Conservation (phyloP, 2,888 invertebrate genomes). For the Apodemia zela region DNA sequence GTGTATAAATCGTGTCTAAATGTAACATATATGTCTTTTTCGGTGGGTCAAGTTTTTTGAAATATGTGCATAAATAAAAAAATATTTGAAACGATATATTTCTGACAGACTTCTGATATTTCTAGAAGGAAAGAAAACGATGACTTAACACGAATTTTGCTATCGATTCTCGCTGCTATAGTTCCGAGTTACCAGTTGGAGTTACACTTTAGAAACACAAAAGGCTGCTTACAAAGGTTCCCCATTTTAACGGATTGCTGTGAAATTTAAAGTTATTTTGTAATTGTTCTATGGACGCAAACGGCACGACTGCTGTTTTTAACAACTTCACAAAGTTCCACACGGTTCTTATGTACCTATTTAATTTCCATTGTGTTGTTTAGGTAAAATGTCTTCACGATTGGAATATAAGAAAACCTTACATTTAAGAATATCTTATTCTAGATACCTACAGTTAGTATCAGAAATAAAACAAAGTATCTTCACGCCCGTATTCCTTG, state of each 20-base stretch:
- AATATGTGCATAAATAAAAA: too few species aligned
- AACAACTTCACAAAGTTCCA: not conserved
- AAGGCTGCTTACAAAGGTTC: conserved; percentile 18
- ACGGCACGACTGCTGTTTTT: conserved; percentile 5
- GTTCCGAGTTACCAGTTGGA: not conserved
- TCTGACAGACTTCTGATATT: not conserved
- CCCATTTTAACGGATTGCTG: conserved; percentile 21
- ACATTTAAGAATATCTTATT: too few species aligned
- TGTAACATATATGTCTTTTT: too few species aligned
- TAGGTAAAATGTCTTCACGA: too few species aligned
- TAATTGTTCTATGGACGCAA: conserved; percentile 16
- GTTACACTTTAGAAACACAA: conserved; percentile 20
- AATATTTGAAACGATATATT: too few species aligned
- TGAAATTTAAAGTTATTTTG: conserved; percentile 19
- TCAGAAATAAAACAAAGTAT: too few species aligned
- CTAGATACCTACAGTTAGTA: too few species aligned
- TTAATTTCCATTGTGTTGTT: too few species aligned
- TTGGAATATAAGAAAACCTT: too few species aligned
- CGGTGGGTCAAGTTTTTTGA: too few species aligned
- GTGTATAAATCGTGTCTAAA: too few species aligned
- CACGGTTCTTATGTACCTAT: not conserved
- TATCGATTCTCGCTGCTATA: conserved; percentile 12
- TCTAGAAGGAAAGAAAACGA: not conserved
- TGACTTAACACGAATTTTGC: conserved; percentile 10
- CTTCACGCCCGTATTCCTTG: too few species aligned